Base-by-base conservation (phyloP, 2,113 vertebrate genomes). In the Lates calcarifer region DNA sequence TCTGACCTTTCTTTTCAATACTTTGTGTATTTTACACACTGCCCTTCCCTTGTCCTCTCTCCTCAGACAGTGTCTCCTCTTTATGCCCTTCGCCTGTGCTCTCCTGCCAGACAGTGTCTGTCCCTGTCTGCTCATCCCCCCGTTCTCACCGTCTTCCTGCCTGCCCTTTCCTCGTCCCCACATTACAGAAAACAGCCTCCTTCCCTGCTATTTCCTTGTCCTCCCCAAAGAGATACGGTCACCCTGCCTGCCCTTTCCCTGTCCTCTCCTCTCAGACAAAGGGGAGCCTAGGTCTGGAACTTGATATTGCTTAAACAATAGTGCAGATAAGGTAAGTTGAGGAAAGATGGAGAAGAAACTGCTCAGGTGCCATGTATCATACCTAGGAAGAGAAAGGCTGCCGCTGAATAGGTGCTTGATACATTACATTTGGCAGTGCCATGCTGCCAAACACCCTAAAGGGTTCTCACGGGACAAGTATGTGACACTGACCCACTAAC, bases 251-350 rank as follows among this genome's bases (percentile, higher is more conserved):
- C 22, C 74, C 29, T 31, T 80, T 73, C 62, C 37, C 78, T 33
- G 43, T 56, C 17, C 20, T 67, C 35, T 31, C 45, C 31, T 77
- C 51, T 63, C 33, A 69, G n/a, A 88, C 47, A 80, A 85, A 69
- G 6, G 20, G 15, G 10, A 62, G 17, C n/a, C 39, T 58, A 37
- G 15, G 17, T 51, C 8, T 39, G 26, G 17, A 84, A 82, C 72
- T 35, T 66, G 69, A 86, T 77, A 74, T 71, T 77, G n/a, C 58
- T 22, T 22, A n/a, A 80, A 81, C 78, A 82, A 80, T 51, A 60
- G 55, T 47, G 47, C 22, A 78, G 74, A 85, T 66, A 47, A 64
- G 45, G 24, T 4, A 29, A 22, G 57, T 37, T 35, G 41, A 39
- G 37, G 43, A 58, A 57, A 63, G 20, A 53, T 37, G 31, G 22